Evolutionary conservation across 2,888 invertebrate genomes (phyloP).

Genomic region (Miltochrista miniata): DNA sequence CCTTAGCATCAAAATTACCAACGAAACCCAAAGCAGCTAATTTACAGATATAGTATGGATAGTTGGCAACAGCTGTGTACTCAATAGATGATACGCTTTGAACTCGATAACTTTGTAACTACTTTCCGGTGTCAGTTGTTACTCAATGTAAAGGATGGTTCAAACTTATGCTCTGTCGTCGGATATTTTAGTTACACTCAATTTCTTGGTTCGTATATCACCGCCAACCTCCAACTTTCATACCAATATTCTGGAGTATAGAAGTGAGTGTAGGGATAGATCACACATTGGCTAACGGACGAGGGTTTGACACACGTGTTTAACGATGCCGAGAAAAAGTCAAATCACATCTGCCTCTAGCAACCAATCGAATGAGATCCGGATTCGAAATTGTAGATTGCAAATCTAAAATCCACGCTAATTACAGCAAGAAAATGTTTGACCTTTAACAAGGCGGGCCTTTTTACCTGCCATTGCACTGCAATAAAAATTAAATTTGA

Average conservation of each 20-base stretch:
- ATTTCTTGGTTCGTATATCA: no score
- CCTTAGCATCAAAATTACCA: conserved; percentile 11
- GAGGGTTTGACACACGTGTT: neutral
- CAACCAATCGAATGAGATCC: no score
- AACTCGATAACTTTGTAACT: conserved; percentile 12
- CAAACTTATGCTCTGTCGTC: conserved; percentile 28
- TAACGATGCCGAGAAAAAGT: no score
- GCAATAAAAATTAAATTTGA: neutral
- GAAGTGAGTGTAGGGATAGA: no score
- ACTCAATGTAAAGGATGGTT: conserved; percentile 18
- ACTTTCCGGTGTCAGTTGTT: conserved; percentile 6
- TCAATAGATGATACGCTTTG: conserved; percentile 24
- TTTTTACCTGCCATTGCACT: no score
- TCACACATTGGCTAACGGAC: conserved; percentile 14
- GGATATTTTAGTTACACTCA: conserved; percentile 26
- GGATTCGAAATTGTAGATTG: no score
- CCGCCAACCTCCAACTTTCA: no score
- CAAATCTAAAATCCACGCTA: no score
- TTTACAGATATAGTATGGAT: conserved; percentile 36
- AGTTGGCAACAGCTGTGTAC: conserved; percentile 33
- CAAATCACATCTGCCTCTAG: no score
- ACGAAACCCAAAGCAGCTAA: conserved; percentile 37
- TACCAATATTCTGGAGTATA: no score
- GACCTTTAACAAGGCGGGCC: no score
- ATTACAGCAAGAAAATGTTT: no score